Evolutionary conservation across 2,113 vertebrate genomes (phyloP).

Genomic region (Peromyscus leucopus): DNA sequence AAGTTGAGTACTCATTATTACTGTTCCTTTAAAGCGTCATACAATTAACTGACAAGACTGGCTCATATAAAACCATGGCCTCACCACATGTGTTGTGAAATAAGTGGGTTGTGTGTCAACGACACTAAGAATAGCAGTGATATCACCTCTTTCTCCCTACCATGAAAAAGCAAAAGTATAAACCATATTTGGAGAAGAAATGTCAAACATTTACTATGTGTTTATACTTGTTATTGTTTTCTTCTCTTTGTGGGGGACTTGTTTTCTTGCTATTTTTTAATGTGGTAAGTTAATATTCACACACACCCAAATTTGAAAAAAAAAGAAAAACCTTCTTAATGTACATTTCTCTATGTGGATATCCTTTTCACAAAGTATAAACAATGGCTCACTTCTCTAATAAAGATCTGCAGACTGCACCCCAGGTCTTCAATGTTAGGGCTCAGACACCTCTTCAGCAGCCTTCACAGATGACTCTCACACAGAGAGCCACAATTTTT

Average conservation of each 20-base stretch:
- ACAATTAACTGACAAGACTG: conserved; percentile 47
- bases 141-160: conserved; percentile 48
- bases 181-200: conserved; percentile 17
- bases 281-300: neutral
- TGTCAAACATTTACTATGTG: conserved; percentile 4
- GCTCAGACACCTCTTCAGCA: neutral
- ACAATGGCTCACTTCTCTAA: neutral
- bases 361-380: neutral
- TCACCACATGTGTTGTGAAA: conserved; percentile 64
- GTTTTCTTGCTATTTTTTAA: neutral
- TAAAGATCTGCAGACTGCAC: neutral
- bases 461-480: neutral
- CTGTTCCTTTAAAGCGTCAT: conserved; percentile 42
- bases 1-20: conserved; percentile 19
- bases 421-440: neutral
- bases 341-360: neutral
- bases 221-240: conserved; percentile 7
- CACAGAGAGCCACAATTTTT: neutral
- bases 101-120: conserved; percentile 51
- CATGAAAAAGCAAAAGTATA: conserved; percentile 75
- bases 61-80: conserved; percentile 59
- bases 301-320: neutral
- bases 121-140: conserved; percentile 63
- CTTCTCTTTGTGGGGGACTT: neutral
- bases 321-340: neutral